Evolutionary conservation across 2,888 invertebrate species (phyloP).

Genomic region (Scaptomyza polygonia): DNA sequence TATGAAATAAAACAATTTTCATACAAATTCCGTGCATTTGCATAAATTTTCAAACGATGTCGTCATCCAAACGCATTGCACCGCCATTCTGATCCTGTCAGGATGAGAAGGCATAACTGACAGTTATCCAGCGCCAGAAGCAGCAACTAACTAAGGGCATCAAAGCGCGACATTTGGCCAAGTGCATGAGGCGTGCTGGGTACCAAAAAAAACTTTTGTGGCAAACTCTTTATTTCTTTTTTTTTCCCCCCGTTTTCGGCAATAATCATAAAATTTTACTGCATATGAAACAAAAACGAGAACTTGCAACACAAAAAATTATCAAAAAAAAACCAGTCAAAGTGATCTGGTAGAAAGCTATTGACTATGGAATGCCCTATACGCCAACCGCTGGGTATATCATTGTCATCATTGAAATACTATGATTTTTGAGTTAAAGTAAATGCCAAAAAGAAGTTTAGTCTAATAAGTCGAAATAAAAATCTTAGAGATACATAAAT

Average conservation of each 20-base stretch:
- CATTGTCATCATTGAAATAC: too few relatives aligned
- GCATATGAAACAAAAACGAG: slow-evolving; percentile 72
- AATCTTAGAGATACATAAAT: too few relatives aligned
- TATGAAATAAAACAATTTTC: slow-evolving; percentile 77
- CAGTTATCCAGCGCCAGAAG: slow-evolving; percentile 7
- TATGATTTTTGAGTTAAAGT: not conserved
- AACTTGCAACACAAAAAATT: slow-evolving; percentile 3
- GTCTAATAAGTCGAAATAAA: too few relatives aligned
- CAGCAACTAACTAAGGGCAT: slow-evolving; percentile 61
- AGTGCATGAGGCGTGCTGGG: slow-evolving; percentile 31
- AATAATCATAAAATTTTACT: slow-evolving; percentile 77
- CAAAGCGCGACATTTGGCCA: slow-evolving; percentile 70
- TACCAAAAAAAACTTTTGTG: slow-evolving; percentile 44
- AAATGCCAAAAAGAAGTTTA: not conserved
- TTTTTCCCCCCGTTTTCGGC: slow-evolving; percentile 40
- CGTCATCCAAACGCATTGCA: slow-evolving; percentile 39
- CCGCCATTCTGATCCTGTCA: slow-evolving; percentile 31
- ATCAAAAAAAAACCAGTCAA: slow-evolving; percentile 6
- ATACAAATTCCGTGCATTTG: slow-evolving; percentile 80
- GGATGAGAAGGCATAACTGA: slow-evolving; percentile 16
- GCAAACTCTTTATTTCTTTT: slow-evolving; percentile 32
- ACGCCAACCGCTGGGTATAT: not conserved
- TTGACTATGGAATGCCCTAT: not conserved
- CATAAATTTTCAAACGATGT: slow-evolving; percentile 70
- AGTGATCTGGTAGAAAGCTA: not conserved